These are phyloP conservation scores for Synergus itoensis DNA, from an alignment of 2,888 invertebrate species.

Conservation along the genomic window DNA sequence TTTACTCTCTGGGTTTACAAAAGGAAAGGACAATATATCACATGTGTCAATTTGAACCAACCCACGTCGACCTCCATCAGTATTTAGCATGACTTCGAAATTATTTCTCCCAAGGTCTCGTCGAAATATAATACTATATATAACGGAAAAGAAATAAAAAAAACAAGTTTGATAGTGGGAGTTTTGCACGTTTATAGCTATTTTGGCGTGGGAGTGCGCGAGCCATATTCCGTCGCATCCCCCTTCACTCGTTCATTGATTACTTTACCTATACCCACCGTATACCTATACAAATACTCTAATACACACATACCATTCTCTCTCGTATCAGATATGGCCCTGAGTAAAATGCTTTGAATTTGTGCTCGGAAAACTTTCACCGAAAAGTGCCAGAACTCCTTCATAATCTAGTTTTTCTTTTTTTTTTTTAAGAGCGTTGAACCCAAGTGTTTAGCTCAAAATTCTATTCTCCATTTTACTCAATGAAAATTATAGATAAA, in stretches of 20 bases:
- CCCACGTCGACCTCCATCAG: conserved; percentile 14
- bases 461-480: no score
- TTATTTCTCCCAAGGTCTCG: neutral
- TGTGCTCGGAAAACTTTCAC: neutral
- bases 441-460: no score
- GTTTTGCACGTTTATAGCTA: neutral
- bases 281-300: no score
- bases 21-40: neutral
- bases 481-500: no score
- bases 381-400: neutral
- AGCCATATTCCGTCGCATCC: neutral
- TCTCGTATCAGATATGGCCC: neutral
- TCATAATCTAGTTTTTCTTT: neutral
- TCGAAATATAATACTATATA: neutral
- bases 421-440: neutral
- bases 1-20: neutral
- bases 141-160: neutral
- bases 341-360: conserved; percentile 8
- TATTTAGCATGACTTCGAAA: conserved; percentile 5
- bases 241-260: neutral
- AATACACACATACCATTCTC: no score
- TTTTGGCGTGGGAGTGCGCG: neutral
- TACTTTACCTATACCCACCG: neutral
- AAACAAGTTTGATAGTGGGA: neutral
- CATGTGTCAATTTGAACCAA: neutral